phyloP scores from a whole-genome alignment of 2,113 vertebrate species.

The Phocoena phocoena region DNA sequence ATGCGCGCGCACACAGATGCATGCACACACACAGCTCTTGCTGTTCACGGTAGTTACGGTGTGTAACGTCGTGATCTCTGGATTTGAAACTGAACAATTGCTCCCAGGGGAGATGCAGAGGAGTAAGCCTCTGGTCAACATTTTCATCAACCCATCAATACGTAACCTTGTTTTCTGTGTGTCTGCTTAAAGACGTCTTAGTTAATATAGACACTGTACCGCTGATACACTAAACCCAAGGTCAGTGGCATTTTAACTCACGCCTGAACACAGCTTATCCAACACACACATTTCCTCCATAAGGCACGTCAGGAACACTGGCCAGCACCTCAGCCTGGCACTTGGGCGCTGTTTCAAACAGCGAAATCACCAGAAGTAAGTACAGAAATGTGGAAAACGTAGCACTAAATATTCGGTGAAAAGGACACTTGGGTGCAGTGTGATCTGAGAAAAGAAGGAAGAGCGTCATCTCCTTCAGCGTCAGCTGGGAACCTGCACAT shows the following conservation, averaged over 20 bases:
- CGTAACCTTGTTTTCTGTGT: neutral
- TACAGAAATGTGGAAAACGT: neutral
- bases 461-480: fast-evolving
- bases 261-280: fast-evolving
- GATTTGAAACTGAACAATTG: neutral
- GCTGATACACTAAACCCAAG: fast-evolving
- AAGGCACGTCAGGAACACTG: fast-evolving
- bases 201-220: fast-evolving
- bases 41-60: fast-evolving
- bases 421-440: neutral
- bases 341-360: no score
- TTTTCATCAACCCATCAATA: fast-evolving
- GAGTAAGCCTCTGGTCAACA: fast-evolving
- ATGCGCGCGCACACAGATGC: fast-evolving
- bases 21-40: fast-evolving
- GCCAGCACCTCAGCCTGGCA: fast-evolving
- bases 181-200: neutral
- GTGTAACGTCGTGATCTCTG: neutral
- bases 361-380: neutral
- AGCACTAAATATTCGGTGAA: fast-evolving
- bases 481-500: fast-evolving
- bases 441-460: fast-evolving
- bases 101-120: neutral
- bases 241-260: fast-evolving
- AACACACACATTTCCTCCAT: fast-evolving